Evolutionary conservation across 2,113 vertebrate genomes (phyloP).

Genomic region (Parotia lawesii): DNA sequence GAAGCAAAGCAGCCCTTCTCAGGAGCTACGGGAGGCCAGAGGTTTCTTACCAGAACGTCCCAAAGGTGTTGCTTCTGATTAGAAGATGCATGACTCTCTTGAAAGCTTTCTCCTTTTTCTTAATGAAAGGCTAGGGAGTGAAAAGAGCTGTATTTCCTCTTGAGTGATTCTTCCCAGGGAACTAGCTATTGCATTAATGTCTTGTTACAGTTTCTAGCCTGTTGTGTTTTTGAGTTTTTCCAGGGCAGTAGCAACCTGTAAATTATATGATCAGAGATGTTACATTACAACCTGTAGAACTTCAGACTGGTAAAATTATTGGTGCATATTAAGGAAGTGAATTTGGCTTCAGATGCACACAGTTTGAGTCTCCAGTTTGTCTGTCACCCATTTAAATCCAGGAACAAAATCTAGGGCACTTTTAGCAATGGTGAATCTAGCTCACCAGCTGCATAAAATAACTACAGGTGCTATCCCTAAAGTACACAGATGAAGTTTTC

Average conservation of each 20-base stretch:
- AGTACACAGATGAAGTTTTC: neutral
- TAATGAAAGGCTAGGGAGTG: neutral
- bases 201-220: neutral
- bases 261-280: neutral
- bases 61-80: neutral
- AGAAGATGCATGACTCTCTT: neutral
- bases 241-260: neutral
- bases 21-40: neutral
- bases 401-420: neutral
- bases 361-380: neutral
- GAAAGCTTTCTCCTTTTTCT: neutral
- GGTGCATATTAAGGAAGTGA: neutral
- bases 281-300: neutral
- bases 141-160: neutral
- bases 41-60: neutral
- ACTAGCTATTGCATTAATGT: neutral
- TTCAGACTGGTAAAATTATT: neutral
- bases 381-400: neutral
- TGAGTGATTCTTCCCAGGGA: neutral
- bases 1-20: neutral
- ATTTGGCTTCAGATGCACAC: neutral
- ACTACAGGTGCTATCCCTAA: neutral
- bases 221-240: neutral
- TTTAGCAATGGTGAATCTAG: neutral
- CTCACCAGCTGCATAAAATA: neutral